These are phyloP conservation scores for Hozukius guyotensis DNA, from an alignment of 2,797 vertebrate genomes.

Conservation along the genomic window DNA sequence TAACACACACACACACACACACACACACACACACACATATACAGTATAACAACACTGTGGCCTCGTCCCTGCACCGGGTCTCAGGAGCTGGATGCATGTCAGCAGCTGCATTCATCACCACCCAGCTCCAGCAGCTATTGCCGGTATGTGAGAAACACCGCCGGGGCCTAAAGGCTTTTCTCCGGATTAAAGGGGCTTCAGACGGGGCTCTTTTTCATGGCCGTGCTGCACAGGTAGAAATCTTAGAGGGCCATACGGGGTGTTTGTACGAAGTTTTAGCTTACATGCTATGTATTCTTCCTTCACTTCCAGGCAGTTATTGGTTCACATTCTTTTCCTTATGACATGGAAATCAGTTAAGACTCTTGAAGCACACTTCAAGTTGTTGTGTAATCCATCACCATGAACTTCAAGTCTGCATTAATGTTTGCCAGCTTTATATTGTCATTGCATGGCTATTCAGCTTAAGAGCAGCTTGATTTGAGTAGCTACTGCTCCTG, in stretches of 20 bases:
- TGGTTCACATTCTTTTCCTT: neutral
- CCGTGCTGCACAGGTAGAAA: constrained; percentile 53
- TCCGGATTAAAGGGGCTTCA: constrained; percentile 62
- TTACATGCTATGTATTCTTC: neutral
- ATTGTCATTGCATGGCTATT: neutral
- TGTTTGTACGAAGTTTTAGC: neutral
- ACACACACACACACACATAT: neutral
- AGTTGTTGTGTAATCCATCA: neutral
- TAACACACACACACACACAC: neutral
- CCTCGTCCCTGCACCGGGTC: constrained; percentile 28
- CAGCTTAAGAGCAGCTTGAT: neutral
- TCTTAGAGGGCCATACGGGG: constrained; percentile 12
- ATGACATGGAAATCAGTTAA: neutral
- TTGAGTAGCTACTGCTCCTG: neutral
- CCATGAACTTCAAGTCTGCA: neutral
- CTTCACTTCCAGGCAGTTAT: neutral
- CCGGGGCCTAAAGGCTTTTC: constrained; percentile 70
- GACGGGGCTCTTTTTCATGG: constrained; percentile 39
- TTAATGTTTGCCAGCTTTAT: neutral
- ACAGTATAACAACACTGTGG: constrained; percentile 37
- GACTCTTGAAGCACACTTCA: neutral
- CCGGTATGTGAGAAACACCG: constrained; percentile 73
- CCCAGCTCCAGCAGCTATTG: constrained; percentile 54
- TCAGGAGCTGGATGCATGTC: constrained; percentile 65
- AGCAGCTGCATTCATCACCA: constrained; percentile 76